A percentile compares a stretch with the other conserved stretches of the same genome.
Evolutionary conservation across 2,113 vertebrate species (phyloP).

Genomic region (Charadrius vociferus): DNA sequence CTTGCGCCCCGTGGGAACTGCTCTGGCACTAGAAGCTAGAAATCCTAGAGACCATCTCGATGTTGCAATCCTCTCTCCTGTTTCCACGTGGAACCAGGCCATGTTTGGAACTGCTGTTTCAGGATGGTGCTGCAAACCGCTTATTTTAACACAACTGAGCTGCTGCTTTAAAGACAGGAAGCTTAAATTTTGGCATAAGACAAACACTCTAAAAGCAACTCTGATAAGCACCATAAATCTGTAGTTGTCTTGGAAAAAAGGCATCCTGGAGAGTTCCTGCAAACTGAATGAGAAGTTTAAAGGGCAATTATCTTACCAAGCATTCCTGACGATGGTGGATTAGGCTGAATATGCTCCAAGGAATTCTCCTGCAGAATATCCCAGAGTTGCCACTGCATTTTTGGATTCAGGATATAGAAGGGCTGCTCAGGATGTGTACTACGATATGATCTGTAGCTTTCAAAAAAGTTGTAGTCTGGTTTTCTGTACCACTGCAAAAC

Average conservation of each 20-base stretch:
- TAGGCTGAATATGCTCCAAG: conserved; percentile 78
- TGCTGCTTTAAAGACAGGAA: neutral
- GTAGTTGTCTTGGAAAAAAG: neutral
- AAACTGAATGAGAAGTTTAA: neutral
- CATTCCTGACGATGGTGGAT: conserved; percentile 83
- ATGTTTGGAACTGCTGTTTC: neutral
- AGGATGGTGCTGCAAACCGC: neutral
- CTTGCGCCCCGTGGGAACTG: neutral
- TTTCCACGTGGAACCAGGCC: neutral
- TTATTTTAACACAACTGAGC: neutral
- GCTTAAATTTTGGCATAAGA: neutral
- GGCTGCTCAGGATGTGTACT: conserved; percentile 71
- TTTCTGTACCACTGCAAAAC: conserved; percentile 79
- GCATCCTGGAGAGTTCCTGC: neutral
- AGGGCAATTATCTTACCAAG: conserved; percentile 71
- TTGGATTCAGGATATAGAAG: conserved; percentile 82
- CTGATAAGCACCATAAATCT: neutral
- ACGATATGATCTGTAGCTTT: conserved; percentile 73
- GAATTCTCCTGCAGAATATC: conserved; percentile 82
- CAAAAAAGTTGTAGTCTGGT: conserved; percentile 80
- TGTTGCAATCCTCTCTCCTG: neutral
- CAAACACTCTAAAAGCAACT: neutral
- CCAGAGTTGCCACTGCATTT: conserved; percentile 84
- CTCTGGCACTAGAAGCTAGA: neutral
- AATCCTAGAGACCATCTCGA: neutral